Base-by-base conservation (phyloP, 1,140 invertebrate genomes). In the Drosophila repleta region DNA sequence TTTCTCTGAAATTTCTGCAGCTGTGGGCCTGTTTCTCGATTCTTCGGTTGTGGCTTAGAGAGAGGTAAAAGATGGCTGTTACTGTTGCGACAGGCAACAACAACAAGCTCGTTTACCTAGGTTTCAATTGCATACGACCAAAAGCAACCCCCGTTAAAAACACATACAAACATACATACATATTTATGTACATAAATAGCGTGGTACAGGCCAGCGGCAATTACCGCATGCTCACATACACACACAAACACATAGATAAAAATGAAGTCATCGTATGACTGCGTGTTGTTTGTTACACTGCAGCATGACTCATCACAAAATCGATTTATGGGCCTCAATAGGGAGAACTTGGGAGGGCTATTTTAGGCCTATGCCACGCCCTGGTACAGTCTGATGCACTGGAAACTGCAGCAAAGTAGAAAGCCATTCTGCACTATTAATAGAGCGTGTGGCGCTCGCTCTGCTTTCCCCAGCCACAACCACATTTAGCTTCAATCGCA, bases 21-120 rank as follows among this genome's bases (percentile, higher is more conserved):
- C 43, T 73, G 70, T 26, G 43, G 49, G 65, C 46, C 63, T 79
- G 63, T 37, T 79, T 67, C 66, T 76, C 46, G 63, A 84, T 73
- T 65, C 53, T 71, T 24, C 74, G n/a, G 1, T 21, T 60, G 10
- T 53, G 58, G 43, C 15, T 32, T 66, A 15, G n/a, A 41, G 11
- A 45, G 53, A 49, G 17, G 15, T 24, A 24, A n/a, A 32, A 55
- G 29, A 57, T 26, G 37, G 8, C 29, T 29, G 29, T 29, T 29
- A 29, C 29, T 29, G 7, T 29, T 29, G 29, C 29, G 29, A 29
- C 13, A 62, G 37, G 26, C 63, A 74, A 68, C 60, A 74, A 68
- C 60, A 71, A 39, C 49, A 53, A 78, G 69, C 74, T 66, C 74
- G 83, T 77, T 85, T 78, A 57, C 82, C 82, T 79, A 85, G 82